phyloP scores from a whole-genome alignment of 2,113 vertebrate species.

The human region DNA sequence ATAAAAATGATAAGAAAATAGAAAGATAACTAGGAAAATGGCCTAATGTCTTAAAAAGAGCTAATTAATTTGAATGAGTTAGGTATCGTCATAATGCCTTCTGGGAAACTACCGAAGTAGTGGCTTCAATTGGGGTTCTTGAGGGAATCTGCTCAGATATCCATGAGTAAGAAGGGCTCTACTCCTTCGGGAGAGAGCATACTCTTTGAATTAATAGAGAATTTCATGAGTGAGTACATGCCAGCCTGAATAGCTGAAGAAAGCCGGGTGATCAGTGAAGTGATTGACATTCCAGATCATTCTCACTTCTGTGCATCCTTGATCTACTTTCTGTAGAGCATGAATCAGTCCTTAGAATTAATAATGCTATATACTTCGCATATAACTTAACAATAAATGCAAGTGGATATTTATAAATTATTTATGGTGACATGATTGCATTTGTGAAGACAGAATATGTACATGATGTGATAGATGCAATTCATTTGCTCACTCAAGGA shows the following conservation, averaged over 20 bases:
- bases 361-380: background rate
- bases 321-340: background rate
- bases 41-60: background rate
- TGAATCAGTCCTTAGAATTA: background rate
- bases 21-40: background rate
- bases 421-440: background rate
- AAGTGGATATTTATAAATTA: background rate
- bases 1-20: constrained; percentile 23
- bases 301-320: background rate
- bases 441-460: background rate
- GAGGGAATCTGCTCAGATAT: background rate
- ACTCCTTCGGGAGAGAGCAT: background rate
- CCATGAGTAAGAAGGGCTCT: background rate
- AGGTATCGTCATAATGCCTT: background rate
- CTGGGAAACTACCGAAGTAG: background rate
- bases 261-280: background rate
- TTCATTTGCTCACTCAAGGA: background rate
- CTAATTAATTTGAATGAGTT: constrained; percentile 27
- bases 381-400: constrained; percentile 3
- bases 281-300: background rate
- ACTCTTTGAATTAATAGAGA: background rate
- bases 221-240: background rate
- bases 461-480: background rate
- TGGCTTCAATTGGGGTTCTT: background rate
- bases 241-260: background rate